Base-by-base conservation (phyloP, 2,888 invertebrate species). In the Tenthredo distinguenda region DNA sequence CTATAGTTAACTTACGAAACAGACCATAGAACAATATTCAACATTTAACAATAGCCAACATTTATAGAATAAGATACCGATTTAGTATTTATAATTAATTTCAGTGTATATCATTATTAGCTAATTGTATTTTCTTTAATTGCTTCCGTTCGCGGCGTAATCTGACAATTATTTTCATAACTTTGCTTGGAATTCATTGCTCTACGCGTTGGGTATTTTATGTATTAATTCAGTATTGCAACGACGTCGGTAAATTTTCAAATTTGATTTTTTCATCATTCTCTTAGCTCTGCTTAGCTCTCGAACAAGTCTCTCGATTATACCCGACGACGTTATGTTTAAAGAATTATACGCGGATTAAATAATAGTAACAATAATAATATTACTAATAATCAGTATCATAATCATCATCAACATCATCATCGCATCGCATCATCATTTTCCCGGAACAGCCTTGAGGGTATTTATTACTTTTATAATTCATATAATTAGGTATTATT, bases 31-130 rank as follows among this genome's bases (percentile, higher is more conserved):
- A 93, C 92, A 93, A 92, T 93, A 93, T 92, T 92, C 91, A 93
- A 92, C 93, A 93, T 93, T 93, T 93, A 93, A 93, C 93, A 93
- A 93, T 93, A 93, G 93, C 93, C 93, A 93, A 93, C 93, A 93
- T 93, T 92, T 93, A 93, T 93, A 93, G 92, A 93, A 91, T 92
- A 92, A 92, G 91, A 92, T 93, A 93, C 91, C 92, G 90, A 92
- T 92, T 86, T 86, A 90, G 89, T 92, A 90, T 89, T 90, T 88
- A 90, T 91, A 90, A 89, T 91, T 90, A 90, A 76, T 85, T 85
- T 87, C 82, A 82, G 77, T 86, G 34, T 72, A 83, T 84, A 77
- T 85, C 65, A 74, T 85, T 79, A 83, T 74, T 68, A 79, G 74
- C 7, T 82, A 83, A 85, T 85, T 65, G 85, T 86, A 81, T 81